Percentiles rank a stretch among this genome's conserved stretches.
Evolutionary conservation across 2,113 vertebrate genomes (phyloP).

Genomic region (Hippocampus barbouri): DNA sequence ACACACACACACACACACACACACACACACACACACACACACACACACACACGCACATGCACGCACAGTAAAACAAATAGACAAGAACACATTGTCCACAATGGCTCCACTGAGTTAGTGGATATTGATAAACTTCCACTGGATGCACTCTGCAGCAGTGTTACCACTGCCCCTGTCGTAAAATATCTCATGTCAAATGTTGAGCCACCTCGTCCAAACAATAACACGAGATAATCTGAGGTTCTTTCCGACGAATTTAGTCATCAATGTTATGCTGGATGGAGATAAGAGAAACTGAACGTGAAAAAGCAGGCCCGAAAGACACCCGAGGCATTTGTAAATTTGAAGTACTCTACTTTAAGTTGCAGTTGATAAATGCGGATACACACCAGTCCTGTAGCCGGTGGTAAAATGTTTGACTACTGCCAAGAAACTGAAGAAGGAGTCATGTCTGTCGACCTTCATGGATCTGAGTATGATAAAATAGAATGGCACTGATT

Average conservation of each 20-base stretch:
- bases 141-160: constrained; percentile 37
- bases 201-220: background rate
- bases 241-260: background rate
- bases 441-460: background rate
- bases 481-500: background rate
- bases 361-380: background rate
- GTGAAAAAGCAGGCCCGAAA: background rate
- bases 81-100: constrained; percentile 51
- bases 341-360: background rate
- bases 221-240: background rate
- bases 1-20: constrained; percentile 36
- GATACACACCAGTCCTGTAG: background rate
- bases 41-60: constrained; percentile 40
- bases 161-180: background rate
- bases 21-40: constrained; percentile 17
- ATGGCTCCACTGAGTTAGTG: constrained; percentile 55
- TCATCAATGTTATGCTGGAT: background rate
- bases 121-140: constrained; percentile 67
- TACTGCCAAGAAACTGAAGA: background rate
- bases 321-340: background rate
- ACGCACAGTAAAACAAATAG: constrained; percentile 28
- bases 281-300: background rate
- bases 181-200: constrained; percentile 15
- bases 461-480: background rate
- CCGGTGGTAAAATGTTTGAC: background rate